Evolutionary conservation across 1,140 invertebrate genomes (phyloP).

Genomic region (Teleogryllus occipitalis): DNA sequence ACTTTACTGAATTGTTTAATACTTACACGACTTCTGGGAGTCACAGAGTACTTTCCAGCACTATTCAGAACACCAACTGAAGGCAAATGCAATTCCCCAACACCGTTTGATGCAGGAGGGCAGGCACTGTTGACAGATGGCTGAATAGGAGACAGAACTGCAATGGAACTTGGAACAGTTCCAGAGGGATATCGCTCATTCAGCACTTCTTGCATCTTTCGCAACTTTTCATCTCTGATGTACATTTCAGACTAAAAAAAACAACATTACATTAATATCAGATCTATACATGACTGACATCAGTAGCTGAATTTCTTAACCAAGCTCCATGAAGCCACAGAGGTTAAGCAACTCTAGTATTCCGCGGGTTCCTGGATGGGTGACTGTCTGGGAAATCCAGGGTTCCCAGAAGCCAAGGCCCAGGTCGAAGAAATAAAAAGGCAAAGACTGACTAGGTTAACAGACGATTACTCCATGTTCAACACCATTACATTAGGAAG

Average conservation of each 20-base stretch:
- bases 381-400: no score
- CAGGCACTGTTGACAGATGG: background rate
- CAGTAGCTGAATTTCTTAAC: no score
- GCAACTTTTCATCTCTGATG: conserved; percentile 11
- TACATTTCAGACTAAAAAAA: background rate
- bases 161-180: background rate
- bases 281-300: no score
- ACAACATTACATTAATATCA: no score
- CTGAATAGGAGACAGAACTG: background rate
- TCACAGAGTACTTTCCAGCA: background rate
- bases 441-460: no score
- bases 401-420: no score
- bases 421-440: no score
- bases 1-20: background rate
- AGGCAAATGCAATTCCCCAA: background rate
- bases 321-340: no score
- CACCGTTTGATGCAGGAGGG: background rate
- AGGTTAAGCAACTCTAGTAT: no score
- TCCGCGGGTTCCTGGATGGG: no score
- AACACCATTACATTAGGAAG: no score
- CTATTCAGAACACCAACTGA: background rate
- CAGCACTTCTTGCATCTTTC: conserved; percentile 15
- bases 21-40: background rate
- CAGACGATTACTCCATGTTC: no score
- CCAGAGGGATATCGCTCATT: background rate